Evolutionary conservation across 2,888 invertebrate species (phyloP).

Genomic region (Apotomis betuletana): DNA sequence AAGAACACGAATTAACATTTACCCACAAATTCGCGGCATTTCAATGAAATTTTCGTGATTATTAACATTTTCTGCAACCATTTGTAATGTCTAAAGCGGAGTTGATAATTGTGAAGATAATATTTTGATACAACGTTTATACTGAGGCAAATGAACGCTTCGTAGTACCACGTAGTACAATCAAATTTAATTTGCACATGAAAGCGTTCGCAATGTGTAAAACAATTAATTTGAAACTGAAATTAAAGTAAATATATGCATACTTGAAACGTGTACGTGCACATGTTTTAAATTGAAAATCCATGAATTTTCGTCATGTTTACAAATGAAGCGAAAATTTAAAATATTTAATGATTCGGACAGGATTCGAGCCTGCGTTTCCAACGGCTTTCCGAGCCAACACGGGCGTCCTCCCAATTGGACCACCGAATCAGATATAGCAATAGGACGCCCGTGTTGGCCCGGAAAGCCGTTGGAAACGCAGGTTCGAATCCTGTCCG

Average conservation of each 20-base stretch:
- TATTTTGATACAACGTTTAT: slow-evolving; percentile 18
- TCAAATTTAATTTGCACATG: slow-evolving; percentile 14
- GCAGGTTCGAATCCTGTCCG: no score
- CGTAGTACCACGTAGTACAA: slow-evolving; percentile 3
- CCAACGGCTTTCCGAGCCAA: no score
- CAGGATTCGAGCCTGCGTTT: no score
- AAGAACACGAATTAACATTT: slow-evolving; percentile 34
- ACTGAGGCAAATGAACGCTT: not conserved
- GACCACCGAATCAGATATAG: no score
- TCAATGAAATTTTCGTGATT: not conserved
- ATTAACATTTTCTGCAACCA: not conserved
- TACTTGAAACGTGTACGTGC: not conserved
- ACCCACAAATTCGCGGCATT: not conserved
- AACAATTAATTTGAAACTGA: slow-evolving; percentile 11
- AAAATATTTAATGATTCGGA: no score
- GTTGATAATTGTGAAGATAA: slow-evolving; percentile 8
- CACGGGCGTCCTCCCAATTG: no score
- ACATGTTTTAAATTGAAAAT: not conserved
- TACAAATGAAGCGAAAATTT: no score
- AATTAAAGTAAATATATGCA: slow-evolving; percentile 5
- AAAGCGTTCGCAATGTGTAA: slow-evolving; percentile 11
- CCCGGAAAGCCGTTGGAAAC: no score
- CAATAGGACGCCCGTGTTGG: no score
- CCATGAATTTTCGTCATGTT: not conserved
- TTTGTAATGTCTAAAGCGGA: not conserved